Percentiles rank a stretch among this genome's conserved stretches.
phyloP scores from a whole-genome alignment of 2,888 invertebrate genomes.

The Gordius sp. region DNA sequence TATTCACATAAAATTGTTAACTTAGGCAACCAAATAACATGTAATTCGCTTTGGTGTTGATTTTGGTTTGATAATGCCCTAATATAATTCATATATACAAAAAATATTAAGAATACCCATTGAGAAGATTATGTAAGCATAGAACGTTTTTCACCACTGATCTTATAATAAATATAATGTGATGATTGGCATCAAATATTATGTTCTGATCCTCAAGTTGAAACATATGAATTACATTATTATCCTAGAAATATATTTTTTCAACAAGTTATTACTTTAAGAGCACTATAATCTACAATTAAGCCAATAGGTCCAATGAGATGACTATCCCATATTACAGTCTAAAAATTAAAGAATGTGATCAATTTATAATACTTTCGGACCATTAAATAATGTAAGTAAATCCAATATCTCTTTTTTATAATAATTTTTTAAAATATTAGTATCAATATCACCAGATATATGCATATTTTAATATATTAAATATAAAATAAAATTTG shows the following conservation, averaged over 20 bases:
- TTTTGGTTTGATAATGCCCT: not conserved
- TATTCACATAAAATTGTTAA: too few relatives aligned
- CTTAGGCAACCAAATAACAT: too few relatives aligned
- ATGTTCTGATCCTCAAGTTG: not conserved
- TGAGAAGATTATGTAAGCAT: not conserved
- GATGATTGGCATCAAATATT: not conserved
- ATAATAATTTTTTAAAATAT: not conserved
- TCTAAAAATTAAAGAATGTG: slow-evolving; percentile 5
- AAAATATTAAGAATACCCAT: not conserved
- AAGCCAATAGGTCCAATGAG: not conserved
- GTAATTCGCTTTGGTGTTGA: too few relatives aligned
- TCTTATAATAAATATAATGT: slow-evolving; percentile 3
- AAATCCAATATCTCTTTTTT: not conserved
- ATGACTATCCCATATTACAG: not conserved
- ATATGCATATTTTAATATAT: too few relatives aligned
- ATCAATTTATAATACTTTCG: not conserved
- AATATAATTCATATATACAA: not conserved
- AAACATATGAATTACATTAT: slow-evolving; percentile 6
- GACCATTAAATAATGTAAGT: not conserved
- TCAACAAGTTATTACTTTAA: not conserved
- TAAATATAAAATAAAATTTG: too few relatives aligned
- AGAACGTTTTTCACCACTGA: not conserved
- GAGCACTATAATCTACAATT: not conserved
- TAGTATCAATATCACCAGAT: not conserved
- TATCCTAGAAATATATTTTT: not conserved